Base-by-base conservation (phyloP, 2,888 invertebrate species). In the Pheosia gnoma region DNA sequence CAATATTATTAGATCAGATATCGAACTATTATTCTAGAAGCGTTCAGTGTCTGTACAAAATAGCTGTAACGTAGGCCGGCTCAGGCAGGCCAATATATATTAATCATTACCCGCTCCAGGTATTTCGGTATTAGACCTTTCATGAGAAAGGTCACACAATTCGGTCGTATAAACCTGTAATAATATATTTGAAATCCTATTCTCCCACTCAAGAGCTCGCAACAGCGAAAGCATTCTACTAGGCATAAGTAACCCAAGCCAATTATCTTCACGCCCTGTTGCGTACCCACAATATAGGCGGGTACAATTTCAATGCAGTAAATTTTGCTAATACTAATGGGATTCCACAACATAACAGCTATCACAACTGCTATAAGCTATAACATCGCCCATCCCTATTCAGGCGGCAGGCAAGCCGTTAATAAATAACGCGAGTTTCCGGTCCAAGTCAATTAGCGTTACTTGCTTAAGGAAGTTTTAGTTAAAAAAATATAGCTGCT, bases 401-500 rank as follows among this genome's bases (percentile, higher is more conserved):
- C 45, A 11, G 47, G 13, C 37, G 11, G 67, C 70, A 67, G 66
- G 62, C 61, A 66, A 63, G 72, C 74, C 74, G 74, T 78, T 72
- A 74, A 78, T 82, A 80, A 80, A 83, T 80, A 80, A 80, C 74
- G 65, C 52, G 70, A 74, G 71, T 68, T 77, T 72, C 69, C 67
- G 61, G 74, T 78, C 71, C 60, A 58, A 80, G 78, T 83, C 77
- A 82, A 84, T 84, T 83, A 83, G 72, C 75, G 74, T 78, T 70
- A 77, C 79, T 82, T 80, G 79, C 84, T 81, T 79, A 74, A 68
- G 65, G 63, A 65, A 63, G 68, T 71, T 71, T 71, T 70, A 65
- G 67, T 68, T 74, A 70, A 63, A 67, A 78, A 74, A 75, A 78
- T 76, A 74, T 71, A 71, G 66, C 47, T 66, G 71, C 11, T 62